Percentiles rank a stretch among this genome's conserved stretches.
Conservation (phyloP, 2,113 vertebrate genomes). For the Carlito syrichta region DNA sequence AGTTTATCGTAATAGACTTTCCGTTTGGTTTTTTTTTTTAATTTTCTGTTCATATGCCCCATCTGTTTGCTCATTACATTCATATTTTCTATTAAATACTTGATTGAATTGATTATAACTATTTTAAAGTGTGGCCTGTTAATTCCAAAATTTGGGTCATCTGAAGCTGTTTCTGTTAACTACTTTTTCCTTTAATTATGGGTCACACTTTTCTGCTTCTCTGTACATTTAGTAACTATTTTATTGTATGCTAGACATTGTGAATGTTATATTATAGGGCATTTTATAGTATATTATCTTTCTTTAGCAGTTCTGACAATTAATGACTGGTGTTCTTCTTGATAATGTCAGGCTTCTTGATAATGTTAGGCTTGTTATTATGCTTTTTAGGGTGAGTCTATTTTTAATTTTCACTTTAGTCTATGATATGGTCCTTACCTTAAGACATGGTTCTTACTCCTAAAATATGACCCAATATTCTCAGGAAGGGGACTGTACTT, state of each 20-base stretch:
- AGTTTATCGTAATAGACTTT: background rate
- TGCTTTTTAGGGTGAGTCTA: background rate
- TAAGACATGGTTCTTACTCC: background rate
- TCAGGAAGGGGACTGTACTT: background rate
- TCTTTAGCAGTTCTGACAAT: background rate
- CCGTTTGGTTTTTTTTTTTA: background rate
- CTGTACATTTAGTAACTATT: background rate
- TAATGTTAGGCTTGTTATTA: background rate
- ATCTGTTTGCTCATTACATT: background rate
- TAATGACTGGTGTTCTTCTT: background rate
- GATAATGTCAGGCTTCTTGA: no score
- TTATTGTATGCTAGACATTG: background rate
- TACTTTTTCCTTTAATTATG: background rate
- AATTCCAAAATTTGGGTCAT: background rate
- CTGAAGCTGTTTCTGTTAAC: background rate
- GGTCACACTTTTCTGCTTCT: background rate
- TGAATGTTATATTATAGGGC: background rate
- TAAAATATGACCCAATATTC: background rate
- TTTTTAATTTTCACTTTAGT: background rate
- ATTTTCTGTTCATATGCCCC: background rate
- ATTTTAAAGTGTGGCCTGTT: background rate
- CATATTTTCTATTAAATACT: background rate
- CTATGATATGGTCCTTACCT: background rate
- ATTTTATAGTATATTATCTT: background rate
- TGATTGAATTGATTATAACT: background rate